These are phyloP conservation scores for Clarias fuscus DNA, from an alignment of 2,797 vertebrate genomes.

Conservation along the genomic window DNA sequence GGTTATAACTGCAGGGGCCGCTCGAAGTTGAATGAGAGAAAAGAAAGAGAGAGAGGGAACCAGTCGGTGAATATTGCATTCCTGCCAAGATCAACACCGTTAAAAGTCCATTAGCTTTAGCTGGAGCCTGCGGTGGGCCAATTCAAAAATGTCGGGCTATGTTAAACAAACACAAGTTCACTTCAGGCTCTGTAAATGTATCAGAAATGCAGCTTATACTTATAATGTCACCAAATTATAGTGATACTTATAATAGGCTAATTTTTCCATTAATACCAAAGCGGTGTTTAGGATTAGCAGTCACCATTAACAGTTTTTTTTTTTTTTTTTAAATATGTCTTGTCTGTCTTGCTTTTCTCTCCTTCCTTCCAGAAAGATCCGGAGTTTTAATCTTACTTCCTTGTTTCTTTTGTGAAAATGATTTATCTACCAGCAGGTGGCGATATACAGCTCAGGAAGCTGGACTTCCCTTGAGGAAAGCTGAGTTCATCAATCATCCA, in stretches of 20 bases:
- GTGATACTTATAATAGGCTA: not conserved
- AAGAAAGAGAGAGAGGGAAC: slow-evolving; percentile 18
- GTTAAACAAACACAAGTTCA: slow-evolving; percentile 30
- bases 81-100: slow-evolving; percentile 69
- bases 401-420: not conserved
- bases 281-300: not conserved
- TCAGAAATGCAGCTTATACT: not conserved
- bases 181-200: slow-evolving; percentile 9
- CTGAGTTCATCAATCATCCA: slow-evolving; percentile 10
- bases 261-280: slow-evolving; percentile 14
- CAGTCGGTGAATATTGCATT: slow-evolving; percentile 45
- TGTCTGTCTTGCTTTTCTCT: not conserved
- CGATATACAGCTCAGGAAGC: slow-evolving; percentile 51
- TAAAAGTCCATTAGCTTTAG: slow-evolving; percentile 62
- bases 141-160: slow-evolving; percentile 22
- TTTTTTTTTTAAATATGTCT: not conserved
- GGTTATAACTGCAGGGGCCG: slow-evolving; percentile 44
- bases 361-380: not conserved
- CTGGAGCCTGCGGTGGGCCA: slow-evolving; percentile 24
- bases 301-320: not conserved
- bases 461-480: not conserved
- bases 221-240: slow-evolving; percentile 2
- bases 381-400: not conserved
- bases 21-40: slow-evolving; percentile 24
- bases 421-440: slow-evolving; percentile 66